Percentiles rank a stretch among this genome's conserved stretches.
Conservation (phyloP, 2,113 vertebrate genomes). For the Stegostoma tigrinum region DNA sequence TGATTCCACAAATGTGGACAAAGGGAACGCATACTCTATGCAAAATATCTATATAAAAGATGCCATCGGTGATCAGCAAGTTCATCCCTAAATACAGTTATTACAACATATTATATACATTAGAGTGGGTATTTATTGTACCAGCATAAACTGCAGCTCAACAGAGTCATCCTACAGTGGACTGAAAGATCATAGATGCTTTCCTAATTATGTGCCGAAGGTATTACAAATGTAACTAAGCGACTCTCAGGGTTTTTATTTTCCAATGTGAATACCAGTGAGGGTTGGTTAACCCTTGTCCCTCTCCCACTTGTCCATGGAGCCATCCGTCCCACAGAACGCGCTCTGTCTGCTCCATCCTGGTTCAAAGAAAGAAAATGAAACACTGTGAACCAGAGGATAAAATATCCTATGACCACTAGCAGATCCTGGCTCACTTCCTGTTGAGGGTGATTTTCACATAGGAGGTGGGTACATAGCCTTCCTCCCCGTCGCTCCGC, state of each 20-base stretch:
- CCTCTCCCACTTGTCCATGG: slow-evolving; percentile 21
- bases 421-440: slow-evolving; percentile 23
- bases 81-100: slow-evolving; percentile 32
- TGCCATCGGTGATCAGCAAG: slow-evolving; percentile 2
- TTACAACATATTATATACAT: slow-evolving; percentile 33
- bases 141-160: neutral
- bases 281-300: neutral
- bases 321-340: neutral
- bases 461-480: slow-evolving; percentile 83
- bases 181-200: slow-evolving; percentile 21
- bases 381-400: neutral
- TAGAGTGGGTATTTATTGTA: slow-evolving; percentile 9
- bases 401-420: neutral
- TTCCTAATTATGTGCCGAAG: slow-evolving; percentile 14
- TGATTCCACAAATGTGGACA: neutral
- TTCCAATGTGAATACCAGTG: slow-evolving; percentile 20
- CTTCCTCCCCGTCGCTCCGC: slow-evolving; percentile 70
- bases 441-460: slow-evolving; percentile 64
- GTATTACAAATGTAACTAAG: slow-evolving; percentile 32
- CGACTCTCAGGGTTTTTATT: neutral
- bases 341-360: neutral
- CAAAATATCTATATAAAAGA: slow-evolving; percentile 29
- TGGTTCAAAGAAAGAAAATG: neutral
- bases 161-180: neutral
- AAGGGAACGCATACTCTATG: neutral